Base-by-base conservation (phyloP, 2,888 invertebrate species). In the Brachyopa scutellaris region DNA sequence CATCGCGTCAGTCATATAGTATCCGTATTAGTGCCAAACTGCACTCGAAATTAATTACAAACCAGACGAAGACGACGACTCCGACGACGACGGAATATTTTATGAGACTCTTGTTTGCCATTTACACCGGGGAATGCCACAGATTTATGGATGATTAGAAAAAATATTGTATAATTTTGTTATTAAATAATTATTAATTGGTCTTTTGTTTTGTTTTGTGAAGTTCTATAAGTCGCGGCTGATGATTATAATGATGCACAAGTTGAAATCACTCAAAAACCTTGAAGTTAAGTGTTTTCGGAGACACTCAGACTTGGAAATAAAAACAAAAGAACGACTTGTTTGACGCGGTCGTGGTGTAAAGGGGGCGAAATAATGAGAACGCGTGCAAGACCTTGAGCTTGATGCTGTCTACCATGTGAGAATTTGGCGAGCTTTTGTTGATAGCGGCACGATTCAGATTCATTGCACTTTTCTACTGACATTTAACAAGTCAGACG, bases 101-200 rank as follows among this genome's bases (percentile, higher is more conserved):
- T 55, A 67, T 67, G 66, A 42, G 36, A 17, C 51, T 31, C 33
- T 26, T 26, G 26, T 26, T 69, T 67, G 76, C 67, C 51, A 55
- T 69, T 76, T 69, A 45, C 55, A 69, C 36, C 31, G 13, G 38
- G 53, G 47, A 55, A 76, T 67, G 61, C 36, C 42, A 61, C 4
- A 17, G 13, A 67, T 36, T 31, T 9, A 21, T 29, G 15, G 17
- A n/a, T n/a, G n/a, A 5, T 26, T 26, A 26, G 3, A 26, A 26
- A 26, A 6, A 6, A 13, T 38, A 17, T 47, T 76, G 76, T 61
- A 69, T 76, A 67, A 76, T 59, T 76, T 69, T 53, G 11, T 36
- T 53, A 55, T 61, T 53, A 69, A 69, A 69, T 76, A 61, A 69
- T 49, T 42, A 62, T 55, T 69, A 7, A 55, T 61, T 69, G 51